Evolutionary conservation across 2,113 vertebrate species (phyloP).

Genomic region (Hippoglossus stenolepis): DNA sequence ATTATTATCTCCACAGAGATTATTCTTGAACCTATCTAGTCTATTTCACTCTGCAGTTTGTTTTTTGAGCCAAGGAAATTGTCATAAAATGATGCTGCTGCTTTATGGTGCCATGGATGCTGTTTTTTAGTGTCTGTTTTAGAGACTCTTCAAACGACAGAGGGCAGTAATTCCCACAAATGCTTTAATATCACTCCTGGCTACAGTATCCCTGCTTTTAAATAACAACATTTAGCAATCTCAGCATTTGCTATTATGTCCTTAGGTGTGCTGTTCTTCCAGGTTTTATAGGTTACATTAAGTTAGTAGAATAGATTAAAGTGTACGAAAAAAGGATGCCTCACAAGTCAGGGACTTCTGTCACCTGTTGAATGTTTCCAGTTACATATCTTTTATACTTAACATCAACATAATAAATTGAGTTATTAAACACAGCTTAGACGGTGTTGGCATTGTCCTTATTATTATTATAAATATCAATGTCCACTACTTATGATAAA

Average conservation of each 20-base stretch:
- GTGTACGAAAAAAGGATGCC: neutral
- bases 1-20: neutral
- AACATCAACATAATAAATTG: slow-evolving; percentile 35
- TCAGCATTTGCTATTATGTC: neutral
- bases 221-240: neutral
- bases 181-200: slow-evolving; percentile 10
- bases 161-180: slow-evolving; percentile 55
- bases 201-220: slow-evolving; percentile 2
- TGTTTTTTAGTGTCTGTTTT: neutral
- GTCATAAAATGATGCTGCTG: neutral
- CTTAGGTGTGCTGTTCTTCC: neutral
- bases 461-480: neutral
- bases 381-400: slow-evolving; percentile 3
- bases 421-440: slow-evolving; percentile 1
- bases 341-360: neutral
- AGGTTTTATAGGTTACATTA: neutral
- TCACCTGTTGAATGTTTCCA: slow-evolving; percentile 28
- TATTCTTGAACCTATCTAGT: too few species aligned
- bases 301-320: neutral
- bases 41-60: neutral
- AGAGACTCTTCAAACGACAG: slow-evolving; percentile 41
- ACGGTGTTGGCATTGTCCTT: neutral
- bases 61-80: too few species aligned
- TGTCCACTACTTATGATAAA: neutral
- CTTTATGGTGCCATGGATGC: neutral